phyloP scores from a whole-genome alignment of 2,888 invertebrate genomes.

The Drosophila acutilabella region DNA sequence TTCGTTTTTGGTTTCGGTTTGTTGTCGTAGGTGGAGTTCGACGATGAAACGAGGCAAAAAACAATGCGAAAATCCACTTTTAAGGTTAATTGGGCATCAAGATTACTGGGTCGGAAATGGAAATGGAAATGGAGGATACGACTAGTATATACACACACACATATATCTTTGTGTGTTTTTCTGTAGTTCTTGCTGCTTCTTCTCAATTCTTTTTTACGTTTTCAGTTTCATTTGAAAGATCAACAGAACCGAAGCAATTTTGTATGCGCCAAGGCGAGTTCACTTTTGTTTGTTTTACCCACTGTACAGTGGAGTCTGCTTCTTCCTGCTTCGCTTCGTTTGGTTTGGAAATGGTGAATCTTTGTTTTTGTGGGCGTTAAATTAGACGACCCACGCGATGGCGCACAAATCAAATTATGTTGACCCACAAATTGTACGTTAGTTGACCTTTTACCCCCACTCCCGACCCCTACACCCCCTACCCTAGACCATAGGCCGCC shows the following conservation, averaged over 20 bases:
- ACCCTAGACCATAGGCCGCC: constrained; percentile 22
- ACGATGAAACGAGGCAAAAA: constrained; percentile 24
- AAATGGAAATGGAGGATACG: constrained; percentile 81
- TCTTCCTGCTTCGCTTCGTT: constrained; percentile 34
- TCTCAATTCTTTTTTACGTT: constrained; percentile 39
- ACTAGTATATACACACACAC: constrained; percentile 20
- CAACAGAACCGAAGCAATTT: constrained; percentile 66
- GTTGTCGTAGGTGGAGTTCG: constrained; percentile 55
- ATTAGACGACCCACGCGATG: constrained; percentile 73
- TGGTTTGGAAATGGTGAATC: constrained; percentile 29
- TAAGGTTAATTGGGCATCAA: constrained; percentile 86
- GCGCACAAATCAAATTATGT: constrained; percentile 76
- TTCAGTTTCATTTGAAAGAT: constrained; percentile 81
- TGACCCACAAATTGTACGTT: constrained; percentile 79
- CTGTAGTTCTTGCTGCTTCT: constrained; percentile 23
- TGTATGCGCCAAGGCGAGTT: constrained; percentile 65
- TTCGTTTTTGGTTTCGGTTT: constrained; percentile 18
- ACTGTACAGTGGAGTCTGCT: not conserved
- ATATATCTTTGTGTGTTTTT: constrained; percentile 33
- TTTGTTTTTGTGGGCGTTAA: constrained; percentile 67
- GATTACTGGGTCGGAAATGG: constrained; percentile 85
- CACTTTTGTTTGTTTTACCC: constrained; percentile 74
- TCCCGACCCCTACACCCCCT: not conserved
- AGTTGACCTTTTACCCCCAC: constrained; percentile 71
- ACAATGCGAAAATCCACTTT: constrained; percentile 82